Base-by-base conservation (phyloP, 2,113 vertebrate genomes). In the Phoxinus phoxinus region DNA sequence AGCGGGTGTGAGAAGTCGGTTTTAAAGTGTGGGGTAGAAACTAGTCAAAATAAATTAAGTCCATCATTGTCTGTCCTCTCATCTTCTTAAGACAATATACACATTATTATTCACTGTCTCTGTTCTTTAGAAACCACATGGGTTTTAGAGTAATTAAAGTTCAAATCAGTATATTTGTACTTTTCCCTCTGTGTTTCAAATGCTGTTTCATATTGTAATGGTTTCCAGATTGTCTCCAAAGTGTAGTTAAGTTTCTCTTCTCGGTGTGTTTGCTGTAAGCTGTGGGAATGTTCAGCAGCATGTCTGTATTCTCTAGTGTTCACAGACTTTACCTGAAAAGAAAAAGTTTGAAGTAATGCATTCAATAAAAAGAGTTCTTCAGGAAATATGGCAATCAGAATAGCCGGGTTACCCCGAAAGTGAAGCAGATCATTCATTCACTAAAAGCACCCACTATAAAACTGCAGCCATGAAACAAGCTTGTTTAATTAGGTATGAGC, bases 171-270 rank as follows among this genome's bases (percentile, higher is more conserved):
- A 5, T 23, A 11, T 41, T 21, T 30, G 10, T 2, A 69, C 17
- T 30, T 61, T 59, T 61, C 9, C 67, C 41, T 27, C 41, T 81
- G 25, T 27, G 35, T 71, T 15, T 82, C 21, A 73, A 84, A 88
- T 88, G 27, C 72, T 75, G 76, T 89, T 86, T 85, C 30, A 41
- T 59, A 76, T 41, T 80, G 56, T 35, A 86, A 86, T 84, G 75
- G 41, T 25, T 87, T 85, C 86, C 87, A 88, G 87, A 80, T 82
- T 44, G 41, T 23, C 53, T 30, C 65, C 32, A 51, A 76, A 71
- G 61, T 35, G 21, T 32, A 76, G 76, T 63, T 35, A 67, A 4
- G 75, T 61, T 74, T 74, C 46, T 65, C 9, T 30, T 59, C n/a
- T 86, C 41, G 82, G 61, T 56, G 79, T 21, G 69, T 35, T 73